Evolutionary conservation across 2,888 invertebrate genomes (phyloP).

Genomic region (Thalpophila matura): DNA sequence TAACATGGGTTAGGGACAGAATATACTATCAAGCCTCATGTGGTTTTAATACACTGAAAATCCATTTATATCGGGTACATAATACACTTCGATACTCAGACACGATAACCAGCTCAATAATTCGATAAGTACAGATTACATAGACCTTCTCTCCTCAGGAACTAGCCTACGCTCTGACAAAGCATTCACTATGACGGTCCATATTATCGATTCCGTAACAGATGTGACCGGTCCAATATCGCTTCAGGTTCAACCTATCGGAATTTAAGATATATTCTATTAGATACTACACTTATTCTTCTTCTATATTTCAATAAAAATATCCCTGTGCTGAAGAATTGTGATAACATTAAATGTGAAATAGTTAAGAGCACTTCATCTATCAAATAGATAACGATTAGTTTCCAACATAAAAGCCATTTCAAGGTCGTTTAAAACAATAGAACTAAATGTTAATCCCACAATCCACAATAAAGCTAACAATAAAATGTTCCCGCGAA

Average conservation of each 20-base stretch:
- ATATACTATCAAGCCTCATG: background rate
- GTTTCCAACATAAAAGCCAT: conserved; percentile 6
- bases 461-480: conserved; percentile 45
- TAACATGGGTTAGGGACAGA: background rate
- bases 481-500: conserved; percentile 58
- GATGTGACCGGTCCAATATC: conserved; percentile 62
- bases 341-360: background rate
- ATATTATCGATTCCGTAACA: conserved; percentile 63
- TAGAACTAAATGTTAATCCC: conserved; percentile 49
- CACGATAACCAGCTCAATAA: conserved; percentile 37
- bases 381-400: background rate
- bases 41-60: too few species aligned
- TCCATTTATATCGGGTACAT: background rate
- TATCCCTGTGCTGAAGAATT: background rate
- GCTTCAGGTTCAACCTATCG: conserved; percentile 46
- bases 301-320: conserved; percentile 27
- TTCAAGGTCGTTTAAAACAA: conserved; percentile 50
- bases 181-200: conserved; percentile 38
- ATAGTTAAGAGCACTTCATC: background rate
- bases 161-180: conserved; percentile 22
- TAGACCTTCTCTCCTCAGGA: conserved; percentile 17
- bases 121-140: conserved; percentile 36
- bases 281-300: conserved; percentile 27
- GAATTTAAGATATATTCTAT: conserved; percentile 55
- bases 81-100: conserved; percentile 1